Base-by-base conservation (phyloP, 2,797 vertebrate genomes). In the Smutsia temminckii region DNA sequence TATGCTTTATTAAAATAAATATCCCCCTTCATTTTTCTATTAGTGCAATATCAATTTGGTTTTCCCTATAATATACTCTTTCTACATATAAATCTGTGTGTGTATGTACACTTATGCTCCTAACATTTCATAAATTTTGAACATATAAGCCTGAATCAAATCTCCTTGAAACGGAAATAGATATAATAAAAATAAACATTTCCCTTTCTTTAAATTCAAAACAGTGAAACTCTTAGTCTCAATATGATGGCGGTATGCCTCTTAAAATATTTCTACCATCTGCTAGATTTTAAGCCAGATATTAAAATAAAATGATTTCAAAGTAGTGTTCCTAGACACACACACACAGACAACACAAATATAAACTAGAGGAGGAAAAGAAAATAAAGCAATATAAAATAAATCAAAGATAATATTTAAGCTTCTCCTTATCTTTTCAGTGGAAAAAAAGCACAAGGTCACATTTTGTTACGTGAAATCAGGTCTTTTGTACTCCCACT, bases 141-240 rank as follows among this genome's bases (percentile, higher is more conserved):
- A 59, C 27, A 90, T 83, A 84, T 32, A 81, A 94, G 18, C 25
- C 32, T 40, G 37, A 96, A 91, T 91, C n/a, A 95, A 81, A 87
- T 92, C 20, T 78, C 29, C 25, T 93, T 93, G n/a, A 85, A 93
- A 94, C 95, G 61, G 84, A 95, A 95, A 95, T 77, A 75, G 16
- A 92, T 87, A 94, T 27, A 91, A 95, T 97, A 91, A 96, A 97
- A 95, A 72, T 75, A 84, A 96, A 85, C 78, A 40, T 88, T 92
- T 95, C 32, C 25, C 25, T 88, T 90, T 93, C 68, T 88, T 94
- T 77, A 96, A 77, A 77, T 93, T 66, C 32, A 83, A 91, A 95
- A 96, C 66, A 93, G 49, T 83, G 42, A 42, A 91, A 88, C 32
- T 64, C 42, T 87, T 79, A 85, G 68, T 71, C 29, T 94, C 32